phyloP scores from a whole-genome alignment of 2,113 vertebrate species.

The Bubo scandiacus region DNA sequence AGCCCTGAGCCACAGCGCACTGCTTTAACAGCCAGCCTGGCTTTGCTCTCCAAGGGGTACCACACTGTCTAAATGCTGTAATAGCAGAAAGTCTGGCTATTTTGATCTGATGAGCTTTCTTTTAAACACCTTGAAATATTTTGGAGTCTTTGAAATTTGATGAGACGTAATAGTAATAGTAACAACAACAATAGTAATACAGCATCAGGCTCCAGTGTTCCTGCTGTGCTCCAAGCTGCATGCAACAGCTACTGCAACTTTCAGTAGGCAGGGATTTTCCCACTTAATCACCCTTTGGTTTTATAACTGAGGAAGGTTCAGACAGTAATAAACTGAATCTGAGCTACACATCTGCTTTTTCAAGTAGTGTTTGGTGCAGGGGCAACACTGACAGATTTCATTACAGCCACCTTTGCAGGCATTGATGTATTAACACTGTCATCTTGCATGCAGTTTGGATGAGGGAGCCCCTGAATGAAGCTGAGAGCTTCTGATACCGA shows the following conservation, averaged over 20 bases:
- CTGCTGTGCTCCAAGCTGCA: not conserved
- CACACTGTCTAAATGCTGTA: not conserved
- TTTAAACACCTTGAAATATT: not conserved
- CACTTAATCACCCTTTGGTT: not conserved
- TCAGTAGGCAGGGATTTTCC: not conserved
- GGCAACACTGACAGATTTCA: conserved; percentile 56
- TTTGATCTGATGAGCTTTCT: not conserved
- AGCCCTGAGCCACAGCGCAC: not conserved
- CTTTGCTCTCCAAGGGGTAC: not conserved
- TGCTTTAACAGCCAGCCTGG: not conserved
- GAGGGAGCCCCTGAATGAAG: conserved; percentile 46
- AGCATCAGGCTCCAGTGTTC: not conserved
- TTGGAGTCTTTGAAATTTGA: not conserved
- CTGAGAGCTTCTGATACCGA: conserved; percentile 52
- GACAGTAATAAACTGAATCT: conserved; percentile 57
- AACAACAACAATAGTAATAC: not conserved
- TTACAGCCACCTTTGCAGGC: not conserved
- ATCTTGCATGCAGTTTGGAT: conserved; percentile 19
- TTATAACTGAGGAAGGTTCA: not conserved
- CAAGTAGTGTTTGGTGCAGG: conserved; percentile 51
- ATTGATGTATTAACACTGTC: conserved; percentile 58
- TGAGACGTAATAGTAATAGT: not conserved
- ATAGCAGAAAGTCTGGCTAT: not conserved
- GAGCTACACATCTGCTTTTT: conserved; percentile 51
- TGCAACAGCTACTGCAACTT: not conserved